Conservation (phyloP, 2,888 invertebrate species). For the Dynastes grantii region DNA sequence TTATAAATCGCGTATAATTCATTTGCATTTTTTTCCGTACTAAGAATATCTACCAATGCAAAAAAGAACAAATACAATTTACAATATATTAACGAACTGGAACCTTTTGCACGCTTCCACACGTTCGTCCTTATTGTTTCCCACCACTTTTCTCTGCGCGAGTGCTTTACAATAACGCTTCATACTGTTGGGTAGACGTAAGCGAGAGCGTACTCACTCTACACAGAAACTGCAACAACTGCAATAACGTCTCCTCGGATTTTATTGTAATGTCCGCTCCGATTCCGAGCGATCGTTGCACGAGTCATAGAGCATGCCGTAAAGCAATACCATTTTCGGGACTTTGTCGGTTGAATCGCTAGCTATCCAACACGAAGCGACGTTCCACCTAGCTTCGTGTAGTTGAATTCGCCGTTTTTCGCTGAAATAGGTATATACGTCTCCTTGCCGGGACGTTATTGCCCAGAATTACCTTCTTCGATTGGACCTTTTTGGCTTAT, state of each 20-base stretch:
- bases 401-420: constrained; percentile 40
- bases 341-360: constrained; percentile 23
- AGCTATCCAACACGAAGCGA: constrained; percentile 44
- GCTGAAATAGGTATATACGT: too few relatives aligned
- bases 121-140: too few relatives aligned
- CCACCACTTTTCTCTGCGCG: too few relatives aligned
- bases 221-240: constrained; percentile 15
- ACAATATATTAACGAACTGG: too few relatives aligned
- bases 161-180: too few relatives aligned
- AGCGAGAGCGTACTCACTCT: constrained; percentile 11
- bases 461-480: not conserved
- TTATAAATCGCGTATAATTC: too few relatives aligned
- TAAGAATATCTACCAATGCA: too few relatives aligned
- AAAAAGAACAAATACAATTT: too few relatives aligned
- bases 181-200: not conserved
- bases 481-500: constrained; percentile 52
- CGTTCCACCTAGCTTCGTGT: constrained; percentile 47
- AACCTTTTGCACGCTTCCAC: too few relatives aligned
- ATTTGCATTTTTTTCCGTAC: too few relatives aligned
- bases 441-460: too few relatives aligned
- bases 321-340: constrained; percentile 19
- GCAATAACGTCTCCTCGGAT: constrained; percentile 28
- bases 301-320: constrained; percentile 45
- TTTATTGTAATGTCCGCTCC: constrained; percentile 31
- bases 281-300: constrained; percentile 42